Percentiles rank a stretch among this genome's conserved stretches.
Conservation (phyloP, 2,113 vertebrate genomes). For the Notothenia rossii region DNA sequence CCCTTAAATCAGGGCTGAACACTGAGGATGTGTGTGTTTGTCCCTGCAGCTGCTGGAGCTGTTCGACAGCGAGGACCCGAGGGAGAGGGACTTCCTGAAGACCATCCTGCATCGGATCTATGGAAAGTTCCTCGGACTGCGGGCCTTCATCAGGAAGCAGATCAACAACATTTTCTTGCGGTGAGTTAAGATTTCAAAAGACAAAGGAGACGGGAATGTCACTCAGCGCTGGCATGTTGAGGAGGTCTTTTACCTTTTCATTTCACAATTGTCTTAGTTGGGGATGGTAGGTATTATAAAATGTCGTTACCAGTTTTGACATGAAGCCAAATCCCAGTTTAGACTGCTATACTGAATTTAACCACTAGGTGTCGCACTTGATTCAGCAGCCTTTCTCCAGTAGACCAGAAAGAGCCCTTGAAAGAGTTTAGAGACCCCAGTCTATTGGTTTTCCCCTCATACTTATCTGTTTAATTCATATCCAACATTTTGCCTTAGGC, state of each 20-base stretch:
- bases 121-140: constrained; percentile 96
- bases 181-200: constrained; percentile 75
- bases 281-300: too few relatives aligned
- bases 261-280: background rate
- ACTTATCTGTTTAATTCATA: too few relatives aligned
- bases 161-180: constrained; percentile 99
- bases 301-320: too few relatives aligned
- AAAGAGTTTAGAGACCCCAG: too few relatives aligned
- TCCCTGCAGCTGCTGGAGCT: constrained; percentile 92
- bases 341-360: too few relatives aligned
- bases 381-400: too few relatives aligned
- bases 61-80: constrained; percentile 98
- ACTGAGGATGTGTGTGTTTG: background rate
- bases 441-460: too few relatives aligned
- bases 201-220: background rate
- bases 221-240: background rate
- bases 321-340: too few relatives aligned
- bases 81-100: constrained; percentile 97
- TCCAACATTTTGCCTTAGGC: too few relatives aligned
- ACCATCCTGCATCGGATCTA: constrained; percentile 98
- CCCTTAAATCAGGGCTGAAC: background rate
- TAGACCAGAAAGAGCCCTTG: too few relatives aligned
- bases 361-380: too few relatives aligned
- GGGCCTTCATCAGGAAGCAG: constrained; percentile 99
- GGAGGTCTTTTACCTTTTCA: background rate